Evolutionary conservation across 2,113 vertebrate species (phyloP), one percentile per base, ranked within the genome.

Genomic region (Osmerus eperlanus): DNA sequence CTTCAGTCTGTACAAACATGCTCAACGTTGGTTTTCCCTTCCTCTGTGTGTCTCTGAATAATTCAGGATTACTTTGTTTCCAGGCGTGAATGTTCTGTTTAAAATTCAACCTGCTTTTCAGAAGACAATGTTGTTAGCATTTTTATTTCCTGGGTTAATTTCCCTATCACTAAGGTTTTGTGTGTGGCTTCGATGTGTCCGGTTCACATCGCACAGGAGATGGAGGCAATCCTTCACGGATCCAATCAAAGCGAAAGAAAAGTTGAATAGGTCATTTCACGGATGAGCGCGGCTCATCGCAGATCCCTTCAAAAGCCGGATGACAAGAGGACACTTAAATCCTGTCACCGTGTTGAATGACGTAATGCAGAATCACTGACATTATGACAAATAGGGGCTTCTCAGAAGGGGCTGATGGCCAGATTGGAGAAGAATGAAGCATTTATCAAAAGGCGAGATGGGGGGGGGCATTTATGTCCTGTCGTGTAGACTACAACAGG

Each of bases 241-340:
- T 76, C 80, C 77, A 47, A 47, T 47, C 11, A 5, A 19, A 78
- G 86, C 66, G 76, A 73, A 81, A 21, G 28, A 73, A 64, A 70
- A 80, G 76, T 80, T 85, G 86, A 90, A 87, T 79, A 80, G 84
- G 80, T 83, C 80, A 84, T 89, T 88, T 90, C 86, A 90, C 25
- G 78, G 84, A 85, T 83, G 83, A 80, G 67, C 70, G 72, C 58
- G 41, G 67, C 2, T 12, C 54, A 58, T 21, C 2, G 58, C 64
- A 68, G 56, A 83, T 74, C 61, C 68, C 75, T 72, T 59, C 51
- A 64, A 53, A 67, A 75, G 72, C 56, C 36, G 63, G 55, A 77
- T 80, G 78, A 18, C 67, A 52, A 78, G n/a, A 67, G 58, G 69
- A 84, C 77, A 89, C 83, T 81, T 81, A 83, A 83, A 87, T 84